A percentile compares a stretch with the other conserved stretches of the same genome.
These are phyloP conservation scores for Dolomedes plantarius DNA, from an alignment of 2,888 invertebrate genomes.

Conservation along the genomic window DNA sequence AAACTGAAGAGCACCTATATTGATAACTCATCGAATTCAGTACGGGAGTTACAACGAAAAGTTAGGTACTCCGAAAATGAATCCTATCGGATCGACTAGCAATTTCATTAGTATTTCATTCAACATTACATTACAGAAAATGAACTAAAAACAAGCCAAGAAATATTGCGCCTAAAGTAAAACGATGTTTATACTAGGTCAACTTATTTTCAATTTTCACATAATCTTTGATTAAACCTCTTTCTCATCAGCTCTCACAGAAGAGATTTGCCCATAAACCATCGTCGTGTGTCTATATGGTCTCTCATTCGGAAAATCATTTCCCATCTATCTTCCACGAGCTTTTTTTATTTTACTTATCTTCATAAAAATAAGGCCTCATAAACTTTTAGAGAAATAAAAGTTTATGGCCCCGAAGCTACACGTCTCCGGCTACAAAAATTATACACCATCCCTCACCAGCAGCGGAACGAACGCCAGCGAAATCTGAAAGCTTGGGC, in stretches of 20 bases:
- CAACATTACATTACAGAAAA: no score
- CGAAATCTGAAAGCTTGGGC: conserved; percentile 10
- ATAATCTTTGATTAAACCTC: not conserved
- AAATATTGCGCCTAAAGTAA: no score
- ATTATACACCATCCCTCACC: conserved; percentile 1
- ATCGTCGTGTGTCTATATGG: not conserved
- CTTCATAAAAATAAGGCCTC: conserved; percentile 15
- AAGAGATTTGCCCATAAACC: not conserved
- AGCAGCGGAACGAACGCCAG: not conserved
- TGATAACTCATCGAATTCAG: no score
- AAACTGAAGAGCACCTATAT: no score
- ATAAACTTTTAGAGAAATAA: conserved; percentile 16
- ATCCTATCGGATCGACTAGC: no score
- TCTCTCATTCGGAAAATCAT: not conserved
- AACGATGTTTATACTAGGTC: no score
- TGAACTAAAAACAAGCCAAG: no score
- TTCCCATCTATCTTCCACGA: conserved; percentile 3
- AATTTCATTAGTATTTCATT: no score
- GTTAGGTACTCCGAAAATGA: no score
- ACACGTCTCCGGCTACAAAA: conserved; percentile 4
- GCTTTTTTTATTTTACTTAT: not conserved
- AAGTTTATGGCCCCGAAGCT: conserved; percentile 13
- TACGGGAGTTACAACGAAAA: no score
- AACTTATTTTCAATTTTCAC: not conserved
- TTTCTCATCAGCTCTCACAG: not conserved